Percentiles rank a stretch among this genome's conserved stretches.
These are phyloP conservation scores for Latrodectus geometricus DNA, from an alignment of 1,140 invertebrate species.

Conservation along the genomic window DNA sequence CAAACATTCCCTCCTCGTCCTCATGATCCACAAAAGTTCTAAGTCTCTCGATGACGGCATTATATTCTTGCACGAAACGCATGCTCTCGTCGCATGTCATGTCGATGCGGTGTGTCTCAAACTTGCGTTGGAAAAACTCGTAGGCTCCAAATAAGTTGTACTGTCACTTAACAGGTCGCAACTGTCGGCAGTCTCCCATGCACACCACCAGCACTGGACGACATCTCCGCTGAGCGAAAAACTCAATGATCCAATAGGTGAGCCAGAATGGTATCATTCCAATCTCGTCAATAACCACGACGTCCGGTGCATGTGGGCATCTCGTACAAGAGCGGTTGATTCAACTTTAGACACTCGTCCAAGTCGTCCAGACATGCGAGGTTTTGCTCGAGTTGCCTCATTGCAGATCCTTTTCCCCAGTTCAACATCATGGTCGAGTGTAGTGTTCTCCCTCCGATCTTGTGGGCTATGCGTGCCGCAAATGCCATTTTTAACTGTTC, in stretches of 20 bases:
- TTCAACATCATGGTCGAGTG: not conserved
- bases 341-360: not conserved
- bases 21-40: not conserved
- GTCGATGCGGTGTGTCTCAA: not conserved
- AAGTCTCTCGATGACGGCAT: not conserved
- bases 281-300: conserved; percentile 8
- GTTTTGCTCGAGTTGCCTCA: not conserved
- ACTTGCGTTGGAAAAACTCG: not conserved
- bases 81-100: not conserved
- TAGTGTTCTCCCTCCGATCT: not conserved
- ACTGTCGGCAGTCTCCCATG: not conserved
- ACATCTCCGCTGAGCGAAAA: not conserved
- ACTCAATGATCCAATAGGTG: not conserved
- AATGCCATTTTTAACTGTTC: not conserved
- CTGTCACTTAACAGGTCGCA: not conserved
- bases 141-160: not conserved
- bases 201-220: not conserved
- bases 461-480: not conserved
- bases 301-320: not conserved
- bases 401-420: not conserved
- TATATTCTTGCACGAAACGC: not conserved
- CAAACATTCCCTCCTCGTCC: not conserved
- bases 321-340: not conserved
- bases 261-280: conserved; percentile 3
- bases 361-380: not conserved